Evolutionary conservation across 1,140 invertebrate species (phyloP).

Genomic region (Drosophila hydei): DNA sequence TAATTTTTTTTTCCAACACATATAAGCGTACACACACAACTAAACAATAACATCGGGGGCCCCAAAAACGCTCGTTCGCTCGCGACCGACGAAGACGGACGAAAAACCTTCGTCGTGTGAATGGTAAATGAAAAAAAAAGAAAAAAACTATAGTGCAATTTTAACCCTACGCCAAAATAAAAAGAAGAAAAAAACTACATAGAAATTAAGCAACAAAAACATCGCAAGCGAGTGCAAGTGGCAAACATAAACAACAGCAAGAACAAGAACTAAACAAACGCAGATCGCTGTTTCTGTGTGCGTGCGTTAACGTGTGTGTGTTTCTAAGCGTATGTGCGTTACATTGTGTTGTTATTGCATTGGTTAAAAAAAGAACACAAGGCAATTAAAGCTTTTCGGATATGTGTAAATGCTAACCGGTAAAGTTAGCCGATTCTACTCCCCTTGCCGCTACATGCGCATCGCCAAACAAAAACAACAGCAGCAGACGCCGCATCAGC

Average conservation of each 20-base stretch:
- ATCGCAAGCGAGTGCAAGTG: constrained; percentile 69
- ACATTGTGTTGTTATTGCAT: constrained; percentile 53
- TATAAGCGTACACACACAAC: constrained; percentile 49
- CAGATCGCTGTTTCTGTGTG: constrained; percentile 39
- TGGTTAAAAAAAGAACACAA: constrained; percentile 49
- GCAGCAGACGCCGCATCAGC: constrained; percentile 7
- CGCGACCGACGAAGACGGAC: constrained; percentile 54
- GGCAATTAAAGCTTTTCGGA: constrained; percentile 43
- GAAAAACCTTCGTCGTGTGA: constrained; percentile 74
- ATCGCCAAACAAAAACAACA: constrained; percentile 39
- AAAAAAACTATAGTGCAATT: constrained; percentile 66
- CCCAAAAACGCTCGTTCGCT: constrained; percentile 60
- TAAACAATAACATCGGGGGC: constrained; percentile 69
- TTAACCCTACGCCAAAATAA: constrained; percentile 62
- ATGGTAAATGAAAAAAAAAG: constrained; percentile 74
- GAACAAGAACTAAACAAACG: constrained; percentile 53
- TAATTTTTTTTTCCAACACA: constrained; percentile 43
- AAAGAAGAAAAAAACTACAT: constrained; percentile 59
- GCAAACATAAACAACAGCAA: constrained; percentile 76
- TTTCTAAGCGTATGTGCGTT: constrained; percentile 14
- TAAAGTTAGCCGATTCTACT: constrained; percentile 53
- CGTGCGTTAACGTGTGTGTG: constrained; percentile 16
- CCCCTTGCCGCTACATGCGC: constrained; percentile 33
- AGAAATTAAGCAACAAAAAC: constrained; percentile 77
- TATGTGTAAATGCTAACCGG: constrained; percentile 63